phyloP scores from a whole-genome alignment of 2,888 invertebrate species.

The Chrysolina oricalcia region DNA sequence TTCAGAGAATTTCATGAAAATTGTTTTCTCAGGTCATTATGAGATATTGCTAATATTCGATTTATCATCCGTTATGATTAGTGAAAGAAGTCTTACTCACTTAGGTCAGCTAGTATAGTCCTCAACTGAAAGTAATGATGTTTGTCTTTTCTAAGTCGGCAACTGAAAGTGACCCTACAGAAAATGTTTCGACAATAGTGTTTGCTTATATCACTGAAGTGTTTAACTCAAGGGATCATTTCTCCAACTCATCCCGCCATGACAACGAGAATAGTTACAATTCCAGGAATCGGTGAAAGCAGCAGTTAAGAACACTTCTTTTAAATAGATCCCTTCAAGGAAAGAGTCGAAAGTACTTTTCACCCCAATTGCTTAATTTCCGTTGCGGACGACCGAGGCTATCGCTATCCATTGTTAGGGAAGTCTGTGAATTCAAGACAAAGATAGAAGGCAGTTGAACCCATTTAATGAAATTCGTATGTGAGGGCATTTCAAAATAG shows the following conservation, averaged over 20 bases:
- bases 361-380: constrained; percentile 60
- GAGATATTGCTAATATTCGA: too few relatives aligned
- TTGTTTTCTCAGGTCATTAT: too few relatives aligned
- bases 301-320: constrained; percentile 25
- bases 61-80: too few relatives aligned
- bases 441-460: constrained; percentile 46
- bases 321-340: constrained; percentile 43
- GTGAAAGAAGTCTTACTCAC: too few relatives aligned
- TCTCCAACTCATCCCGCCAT: not conserved
- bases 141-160: too few relatives aligned
- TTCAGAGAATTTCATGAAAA: too few relatives aligned
- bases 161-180: too few relatives aligned
- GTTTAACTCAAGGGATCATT: not conserved
- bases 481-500: constrained; percentile 56
- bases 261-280: constrained; percentile 2
- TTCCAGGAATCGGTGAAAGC: constrained; percentile 1
- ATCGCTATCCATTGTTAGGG: constrained; percentile 57
- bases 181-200: not conserved
- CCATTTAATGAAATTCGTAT: constrained; percentile 59
- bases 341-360: constrained; percentile 50
- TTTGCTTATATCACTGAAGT: not conserved
- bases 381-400: constrained; percentile 57
- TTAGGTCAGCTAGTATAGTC: not conserved
- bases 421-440: constrained; percentile 53
- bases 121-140: too few relatives aligned